Evolutionary conservation across 2,797 vertebrate genomes (phyloP).

Genomic region (Lepus oiostolus): DNA sequence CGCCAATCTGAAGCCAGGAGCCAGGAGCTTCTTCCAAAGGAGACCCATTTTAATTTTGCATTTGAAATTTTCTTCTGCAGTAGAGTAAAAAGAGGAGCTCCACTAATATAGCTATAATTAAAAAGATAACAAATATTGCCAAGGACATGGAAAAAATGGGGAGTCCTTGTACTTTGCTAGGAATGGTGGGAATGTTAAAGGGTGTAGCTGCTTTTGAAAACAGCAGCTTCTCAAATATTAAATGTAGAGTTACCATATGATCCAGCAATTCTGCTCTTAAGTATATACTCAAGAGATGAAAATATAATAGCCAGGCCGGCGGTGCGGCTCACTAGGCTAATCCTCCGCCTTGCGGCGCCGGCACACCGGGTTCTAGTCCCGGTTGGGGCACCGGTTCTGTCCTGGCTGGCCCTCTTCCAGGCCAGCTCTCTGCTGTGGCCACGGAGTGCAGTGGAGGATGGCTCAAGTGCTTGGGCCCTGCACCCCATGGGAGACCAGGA

Average conservation of each 20-base stretch:
- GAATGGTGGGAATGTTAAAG: not conserved
- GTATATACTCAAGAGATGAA: slow-evolving; percentile 3
- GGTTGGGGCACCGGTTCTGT: no score
- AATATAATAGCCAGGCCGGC: not conserved
- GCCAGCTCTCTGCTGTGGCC: no score
- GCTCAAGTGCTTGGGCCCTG: no score
- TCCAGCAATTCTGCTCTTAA: not conserved
- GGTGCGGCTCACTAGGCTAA: no score
- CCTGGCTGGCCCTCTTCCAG: no score
- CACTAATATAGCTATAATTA: not conserved
- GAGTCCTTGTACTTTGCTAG: not conserved
- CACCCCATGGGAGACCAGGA: no score
- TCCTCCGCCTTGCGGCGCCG: no score
- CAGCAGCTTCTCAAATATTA: not conserved
- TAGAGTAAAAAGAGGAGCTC: not conserved
- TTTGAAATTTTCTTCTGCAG: slow-evolving; percentile 17
- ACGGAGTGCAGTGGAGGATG: no score
- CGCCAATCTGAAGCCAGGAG: no score
- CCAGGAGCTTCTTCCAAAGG: no score
- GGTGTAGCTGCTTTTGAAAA: slow-evolving; percentile 17
- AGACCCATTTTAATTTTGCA: slow-evolving; percentile 27
- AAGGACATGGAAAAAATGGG: not conserved
- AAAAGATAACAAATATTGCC: not conserved
- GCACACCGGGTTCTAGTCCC: no score
- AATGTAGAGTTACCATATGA: slow-evolving; percentile 9